Conservation (phyloP, 2,888 invertebrate genomes). For the Cacoxenus indagator region DNA sequence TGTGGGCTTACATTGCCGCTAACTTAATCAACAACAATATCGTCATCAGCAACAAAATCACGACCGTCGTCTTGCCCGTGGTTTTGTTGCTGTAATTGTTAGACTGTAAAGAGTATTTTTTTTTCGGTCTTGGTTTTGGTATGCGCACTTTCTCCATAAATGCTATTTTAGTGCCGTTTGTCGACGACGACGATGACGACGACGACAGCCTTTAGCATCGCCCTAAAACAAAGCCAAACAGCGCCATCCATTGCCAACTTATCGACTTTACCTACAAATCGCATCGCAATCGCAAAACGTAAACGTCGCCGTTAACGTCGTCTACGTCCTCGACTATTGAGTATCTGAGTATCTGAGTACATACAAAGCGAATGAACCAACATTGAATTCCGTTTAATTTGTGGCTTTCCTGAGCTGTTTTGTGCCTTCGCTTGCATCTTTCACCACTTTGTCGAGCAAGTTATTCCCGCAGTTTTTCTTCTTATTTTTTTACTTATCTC, state of each 20-base stretch:
- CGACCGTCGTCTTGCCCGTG: slow-evolving; percentile 24
- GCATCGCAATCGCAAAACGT: not conserved
- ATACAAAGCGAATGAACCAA: not conserved
- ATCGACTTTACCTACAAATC: not conserved
- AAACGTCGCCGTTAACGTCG: too few species aligned
- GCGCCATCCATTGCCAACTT: not conserved
- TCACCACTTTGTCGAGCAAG: slow-evolving; percentile 22
- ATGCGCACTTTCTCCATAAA: slow-evolving; percentile 61
- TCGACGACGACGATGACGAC: slow-evolving; percentile 24
- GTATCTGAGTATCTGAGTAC: too few species aligned
- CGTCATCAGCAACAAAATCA: slow-evolving; percentile 19
- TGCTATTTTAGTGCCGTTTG: slow-evolving; percentile 48
- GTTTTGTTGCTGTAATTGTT: slow-evolving; percentile 48
- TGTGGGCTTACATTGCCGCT: slow-evolving; percentile 25
- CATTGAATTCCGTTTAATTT: slow-evolving; percentile 47
- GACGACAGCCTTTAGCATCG: slow-evolving; percentile 17
- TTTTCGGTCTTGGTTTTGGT: slow-evolving; percentile 33
- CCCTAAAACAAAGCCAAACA: not conserved
- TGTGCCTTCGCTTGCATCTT: slow-evolving; percentile 2
- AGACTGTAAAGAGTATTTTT: slow-evolving; percentile 56
- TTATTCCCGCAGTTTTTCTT: slow-evolving; percentile 11
- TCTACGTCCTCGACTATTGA: too few species aligned
- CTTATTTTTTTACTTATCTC: not conserved
- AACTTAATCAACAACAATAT: slow-evolving; percentile 23
- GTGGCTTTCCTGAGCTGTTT: slow-evolving; percentile 49